Evolutionary conservation across 2,797 vertebrate species (phyloP), one percentile per base, ranked within the genome.

Genomic region (Enteromius paludinosus): DNA sequence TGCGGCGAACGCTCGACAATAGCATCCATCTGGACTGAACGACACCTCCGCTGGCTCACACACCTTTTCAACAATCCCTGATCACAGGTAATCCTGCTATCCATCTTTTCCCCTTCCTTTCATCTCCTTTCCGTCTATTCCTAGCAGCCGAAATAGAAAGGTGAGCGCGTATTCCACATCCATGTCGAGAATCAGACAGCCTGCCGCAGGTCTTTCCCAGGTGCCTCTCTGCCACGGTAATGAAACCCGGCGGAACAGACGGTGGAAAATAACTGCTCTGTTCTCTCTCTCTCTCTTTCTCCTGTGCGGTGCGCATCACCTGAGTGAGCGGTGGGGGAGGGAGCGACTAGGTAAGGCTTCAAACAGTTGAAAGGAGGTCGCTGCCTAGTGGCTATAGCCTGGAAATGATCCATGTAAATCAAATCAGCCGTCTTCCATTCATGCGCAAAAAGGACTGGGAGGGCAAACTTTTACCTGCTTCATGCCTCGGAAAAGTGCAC

Each of bases 281-380:
- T 80, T 85, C 79, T 88, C 85, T 87, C 87, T 79, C 66, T 81
- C 72, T 77, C 79, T 75, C 81, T 64, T 81, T 88, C 85, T 87
- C 87, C 90, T 90, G 89, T 88, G 89, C 88, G 66, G 88, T 85
- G 89, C 83, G 90, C 91, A 93, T 94, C 94, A 96, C 95, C 95
- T 96, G 95, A 94, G 91, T 88, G 84, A 91, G 92, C 90, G 79
- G 64, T 61, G 83, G 82, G 72, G 85, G 84, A 71, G 84, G 87
- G 72, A 71, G 62, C 14, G 77, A 85, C 86, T 88, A 86, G 89
- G 86, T 89, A 64, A 90, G 86, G 89, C 90, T 85, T 92, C 88
- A 90, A 91, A 89, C 89, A 83, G 88, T 93, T 91, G 91, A 95
- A 95, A 94, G 89, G 90, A 95, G 87, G 93, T 89, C 88, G 88